Percentiles rank a stretch among this genome's conserved stretches.
phyloP scores from a whole-genome alignment of 2,797 vertebrate species.

The Hypotaenidia okinawae region DNA sequence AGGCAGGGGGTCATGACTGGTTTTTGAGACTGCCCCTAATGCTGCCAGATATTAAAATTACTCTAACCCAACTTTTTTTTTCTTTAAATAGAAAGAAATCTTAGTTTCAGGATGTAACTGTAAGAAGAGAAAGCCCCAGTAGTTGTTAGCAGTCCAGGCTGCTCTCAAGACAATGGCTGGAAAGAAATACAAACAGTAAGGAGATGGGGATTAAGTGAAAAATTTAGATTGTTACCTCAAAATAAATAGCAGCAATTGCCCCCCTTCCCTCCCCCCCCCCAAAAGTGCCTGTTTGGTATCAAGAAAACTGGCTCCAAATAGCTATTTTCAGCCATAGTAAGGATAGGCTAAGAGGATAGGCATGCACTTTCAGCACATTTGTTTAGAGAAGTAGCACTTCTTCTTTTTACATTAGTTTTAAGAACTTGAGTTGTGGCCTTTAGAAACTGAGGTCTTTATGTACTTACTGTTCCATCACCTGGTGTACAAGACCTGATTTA shows the following conservation, averaged over 20 bases:
- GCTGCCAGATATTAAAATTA: neutral
- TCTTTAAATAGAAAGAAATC: neutral
- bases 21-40: neutral
- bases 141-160: neutral
- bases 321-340: neutral
- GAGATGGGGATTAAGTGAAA: neutral
- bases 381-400: conserved; percentile 50
- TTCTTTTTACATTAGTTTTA: conserved; percentile 35
- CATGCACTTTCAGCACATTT: conserved; percentile 42
- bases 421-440: neutral
- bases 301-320: neutral
- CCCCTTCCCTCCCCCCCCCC: too few relatives aligned
- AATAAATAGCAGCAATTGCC: neutral
- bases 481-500: neutral
- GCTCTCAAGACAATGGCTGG: neutral
- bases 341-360: neutral
- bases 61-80: neutral
- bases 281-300: neutral
- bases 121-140: neutral
- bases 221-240: neutral
- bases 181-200: neutral
- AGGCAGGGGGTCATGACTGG: neutral
- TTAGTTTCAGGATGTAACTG: neutral
- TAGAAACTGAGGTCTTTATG: conserved; percentile 30
- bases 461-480: neutral